Evolutionary conservation across 2,113 vertebrate species (phyloP).

Genomic region (Spermophilus dauricus): DNA sequence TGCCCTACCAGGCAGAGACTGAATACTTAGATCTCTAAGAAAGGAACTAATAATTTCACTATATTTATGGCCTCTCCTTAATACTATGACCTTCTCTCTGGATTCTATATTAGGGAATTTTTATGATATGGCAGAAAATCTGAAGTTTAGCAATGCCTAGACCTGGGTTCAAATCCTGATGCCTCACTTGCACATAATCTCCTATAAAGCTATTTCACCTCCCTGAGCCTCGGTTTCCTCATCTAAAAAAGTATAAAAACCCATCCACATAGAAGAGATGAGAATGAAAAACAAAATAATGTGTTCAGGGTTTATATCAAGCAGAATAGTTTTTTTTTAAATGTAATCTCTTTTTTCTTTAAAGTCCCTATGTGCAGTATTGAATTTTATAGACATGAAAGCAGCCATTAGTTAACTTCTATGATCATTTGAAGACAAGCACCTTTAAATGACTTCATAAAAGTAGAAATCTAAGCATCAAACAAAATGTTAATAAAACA

Average conservation of each 20-base stretch:
- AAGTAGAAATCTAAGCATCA: not conserved
- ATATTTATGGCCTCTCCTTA: not conserved
- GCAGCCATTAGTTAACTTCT: not conserved
- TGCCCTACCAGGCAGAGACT: not conserved
- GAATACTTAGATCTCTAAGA: not conserved
- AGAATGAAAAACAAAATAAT: not conserved
- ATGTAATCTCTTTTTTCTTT: not conserved
- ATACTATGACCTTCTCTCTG: not conserved
- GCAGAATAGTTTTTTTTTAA: not conserved
- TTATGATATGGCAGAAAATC: not conserved
- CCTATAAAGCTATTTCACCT: not conserved
- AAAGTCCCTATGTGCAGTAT: not conserved
- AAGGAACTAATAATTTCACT: not conserved
- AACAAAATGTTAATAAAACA: constrained; percentile 4
- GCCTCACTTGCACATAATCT: not conserved
- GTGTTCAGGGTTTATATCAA: not conserved
- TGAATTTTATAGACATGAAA: not conserved
- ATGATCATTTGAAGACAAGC: not conserved
- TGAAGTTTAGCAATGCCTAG: not conserved
- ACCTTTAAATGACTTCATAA: not conserved
- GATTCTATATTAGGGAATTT: not conserved
- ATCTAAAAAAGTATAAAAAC: not conserved
- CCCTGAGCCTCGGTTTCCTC: not conserved
- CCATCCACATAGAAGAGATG: not conserved
- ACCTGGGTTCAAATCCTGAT: not conserved